A percentile compares a stretch with the other conserved stretches of the same genome.
Conservation (phyloP, 1,140 invertebrate genomes). For the Drosophila paulistorum region DNA sequence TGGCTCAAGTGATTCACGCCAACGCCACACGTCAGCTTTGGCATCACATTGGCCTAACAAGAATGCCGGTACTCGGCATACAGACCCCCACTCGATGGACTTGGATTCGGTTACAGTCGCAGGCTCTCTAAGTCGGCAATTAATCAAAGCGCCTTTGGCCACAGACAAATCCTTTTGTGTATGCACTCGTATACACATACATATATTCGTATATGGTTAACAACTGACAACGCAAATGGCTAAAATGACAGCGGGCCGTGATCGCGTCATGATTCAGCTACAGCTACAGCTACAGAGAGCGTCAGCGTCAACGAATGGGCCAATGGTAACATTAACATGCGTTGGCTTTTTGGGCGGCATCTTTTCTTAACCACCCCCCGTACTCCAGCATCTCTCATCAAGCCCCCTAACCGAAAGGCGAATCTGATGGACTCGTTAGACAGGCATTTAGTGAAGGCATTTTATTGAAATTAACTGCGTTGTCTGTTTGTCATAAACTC, state of each 20-base stretch:
- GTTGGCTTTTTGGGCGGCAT: slow-evolving; percentile 65
- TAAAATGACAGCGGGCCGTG: slow-evolving; percentile 71
- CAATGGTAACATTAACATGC: slow-evolving; percentile 73
- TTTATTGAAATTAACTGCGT: slow-evolving; percentile 76
- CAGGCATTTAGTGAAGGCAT: slow-evolving; percentile 39
- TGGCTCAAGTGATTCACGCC: slow-evolving; percentile 78
- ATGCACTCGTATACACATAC: slow-evolving; percentile 22
- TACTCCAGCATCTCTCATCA: too few species aligned
- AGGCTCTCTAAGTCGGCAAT: slow-evolving; percentile 74
- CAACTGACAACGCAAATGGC: slow-evolving; percentile 77
- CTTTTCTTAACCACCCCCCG: slow-evolving; percentile 15
- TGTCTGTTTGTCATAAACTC: slow-evolving; percentile 52
- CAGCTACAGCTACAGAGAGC: slow-evolving; percentile 6
- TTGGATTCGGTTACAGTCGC: slow-evolving; percentile 9
- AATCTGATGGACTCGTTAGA: slow-evolving; percentile 42
- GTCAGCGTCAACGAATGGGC: slow-evolving; percentile 58
- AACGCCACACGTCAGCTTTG: slow-evolving; percentile 68
- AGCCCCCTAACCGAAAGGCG: slow-evolving; percentile 4
- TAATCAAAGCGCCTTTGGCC: slow-evolving; percentile 78
- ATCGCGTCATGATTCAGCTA: slow-evolving; percentile 60
- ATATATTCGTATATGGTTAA: slow-evolving; percentile 64
- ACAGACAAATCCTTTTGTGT: slow-evolving; percentile 75
- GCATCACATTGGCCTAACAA: slow-evolving; percentile 60
- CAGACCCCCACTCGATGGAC: not conserved
- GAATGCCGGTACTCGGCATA: slow-evolving; percentile 39